phyloP scores from a whole-genome alignment of 1,140 invertebrate genomes.

The Colletes gigas region DNA sequence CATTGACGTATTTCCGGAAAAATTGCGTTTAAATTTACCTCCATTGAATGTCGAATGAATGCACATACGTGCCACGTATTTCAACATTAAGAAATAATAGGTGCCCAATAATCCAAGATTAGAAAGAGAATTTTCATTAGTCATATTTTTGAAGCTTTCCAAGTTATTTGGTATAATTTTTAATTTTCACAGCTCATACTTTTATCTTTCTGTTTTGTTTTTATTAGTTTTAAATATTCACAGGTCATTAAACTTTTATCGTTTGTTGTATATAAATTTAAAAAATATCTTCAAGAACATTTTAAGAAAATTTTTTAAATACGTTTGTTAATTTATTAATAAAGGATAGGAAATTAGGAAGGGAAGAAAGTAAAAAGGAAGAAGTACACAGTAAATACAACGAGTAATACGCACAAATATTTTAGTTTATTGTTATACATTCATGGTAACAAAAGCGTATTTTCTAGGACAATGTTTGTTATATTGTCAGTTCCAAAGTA shows the following conservation, averaged over 20 bases:
- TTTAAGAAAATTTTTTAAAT: neutral
- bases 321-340: neutral
- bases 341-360: neutral
- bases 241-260: neutral
- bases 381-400: neutral
- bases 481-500: constrained; percentile 35
- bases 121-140: no score
- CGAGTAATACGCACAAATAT: constrained; percentile 48
- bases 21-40: neutral
- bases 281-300: neutral
- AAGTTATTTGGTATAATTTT: no score
- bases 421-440: constrained; percentile 70
- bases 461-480: constrained; percentile 28
- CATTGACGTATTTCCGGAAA: constrained; percentile 25
- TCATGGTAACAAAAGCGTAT: constrained; percentile 66
- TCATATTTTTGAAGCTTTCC: no score
- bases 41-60: neutral
- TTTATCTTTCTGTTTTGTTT: no score
- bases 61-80: neutral
- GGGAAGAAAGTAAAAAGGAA: no score
- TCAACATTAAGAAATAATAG: neutral
- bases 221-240: no score
- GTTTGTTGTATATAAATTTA: neutral
- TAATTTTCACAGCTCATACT: no score
- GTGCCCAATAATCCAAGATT: no score